Percentiles rank a stretch among this genome's conserved stretches.
Evolutionary conservation across 2,797 vertebrate species (phyloP).

Genomic region (Sebastes flavidus): DNA sequence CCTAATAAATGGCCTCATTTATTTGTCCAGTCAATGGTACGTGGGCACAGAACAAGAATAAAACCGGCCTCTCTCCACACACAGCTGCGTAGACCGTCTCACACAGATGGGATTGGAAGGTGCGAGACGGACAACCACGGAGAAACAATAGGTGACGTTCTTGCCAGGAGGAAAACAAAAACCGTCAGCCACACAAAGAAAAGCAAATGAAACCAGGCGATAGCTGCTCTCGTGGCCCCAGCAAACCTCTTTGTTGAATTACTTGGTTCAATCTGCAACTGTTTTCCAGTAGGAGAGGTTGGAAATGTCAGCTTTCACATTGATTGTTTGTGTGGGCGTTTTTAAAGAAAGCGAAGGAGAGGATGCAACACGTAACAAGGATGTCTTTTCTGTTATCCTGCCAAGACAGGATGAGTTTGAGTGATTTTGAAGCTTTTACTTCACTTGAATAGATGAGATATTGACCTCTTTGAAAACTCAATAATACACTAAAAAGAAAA

Average conservation of each 20-base stretch:
- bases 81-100: conserved; percentile 18
- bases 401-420: not conserved
- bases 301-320: conserved; percentile 44
- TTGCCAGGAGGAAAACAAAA: conserved; percentile 21
- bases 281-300: conserved; percentile 17
- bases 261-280: conserved; percentile 10
- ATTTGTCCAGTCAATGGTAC: conserved; percentile 32
- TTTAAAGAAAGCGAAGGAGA: not conserved
- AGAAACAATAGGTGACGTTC: conserved; percentile 49
- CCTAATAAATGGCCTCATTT: conserved; percentile 30
- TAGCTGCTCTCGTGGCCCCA: not conserved
- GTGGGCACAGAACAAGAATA: conserved; percentile 13
- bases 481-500: not conserved
- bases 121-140: conserved; percentile 25
- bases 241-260: conserved; percentile 10
- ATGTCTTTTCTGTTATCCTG: not conserved
- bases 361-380: not conserved
- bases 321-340: conserved; percentile 40
- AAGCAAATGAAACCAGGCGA: conserved; percentile 22
- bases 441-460: not conserved
- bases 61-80: not conserved
- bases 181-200: not conserved
- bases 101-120: conserved; percentile 25
- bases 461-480: not conserved
- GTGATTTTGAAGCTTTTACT: not conserved